Evolutionary conservation across 2,113 vertebrate genomes (phyloP).

Genomic region (Muscicapa adusta): DNA sequence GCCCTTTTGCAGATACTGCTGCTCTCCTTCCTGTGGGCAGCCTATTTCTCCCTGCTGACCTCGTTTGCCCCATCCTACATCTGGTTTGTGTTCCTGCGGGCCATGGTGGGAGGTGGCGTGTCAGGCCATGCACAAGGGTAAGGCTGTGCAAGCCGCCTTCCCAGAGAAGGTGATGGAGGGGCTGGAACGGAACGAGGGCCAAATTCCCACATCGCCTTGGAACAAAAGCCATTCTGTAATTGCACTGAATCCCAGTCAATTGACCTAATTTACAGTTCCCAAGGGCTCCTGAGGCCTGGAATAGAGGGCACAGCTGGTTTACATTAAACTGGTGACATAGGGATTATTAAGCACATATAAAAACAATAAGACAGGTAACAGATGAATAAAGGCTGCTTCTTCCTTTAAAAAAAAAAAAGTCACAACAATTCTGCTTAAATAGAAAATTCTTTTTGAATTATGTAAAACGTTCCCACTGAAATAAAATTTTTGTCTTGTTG

Average conservation of each 20-base stretch:
- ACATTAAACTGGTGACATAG: background rate
- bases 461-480: background rate
- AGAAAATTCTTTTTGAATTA: background rate
- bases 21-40: slow-evolving; percentile 86
- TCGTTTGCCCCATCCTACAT: slow-evolving; percentile 88
- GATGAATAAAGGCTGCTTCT: background rate
- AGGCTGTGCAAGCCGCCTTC: background rate
- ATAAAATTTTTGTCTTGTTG: background rate
- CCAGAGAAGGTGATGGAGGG: accelerated
- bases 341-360: background rate
- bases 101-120: slow-evolving; percentile 91
- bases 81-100: slow-evolving; percentile 93
- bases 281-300: background rate
- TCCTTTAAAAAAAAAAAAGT: background rate
- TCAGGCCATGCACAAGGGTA: slow-evolving; percentile 90
- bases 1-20: slow-evolving; percentile 78
- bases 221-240: background rate
- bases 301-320: background rate
- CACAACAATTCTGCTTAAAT: background rate
- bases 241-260: background rate
- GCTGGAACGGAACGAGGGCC: background rate
- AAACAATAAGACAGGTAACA: slow-evolving; percentile 2
- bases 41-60: slow-evolving; percentile 92
- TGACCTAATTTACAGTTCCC: background rate
- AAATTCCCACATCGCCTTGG: background rate